phyloP scores from a whole-genome alignment of 2,888 invertebrate genomes.

The Craniophora ligustri region DNA sequence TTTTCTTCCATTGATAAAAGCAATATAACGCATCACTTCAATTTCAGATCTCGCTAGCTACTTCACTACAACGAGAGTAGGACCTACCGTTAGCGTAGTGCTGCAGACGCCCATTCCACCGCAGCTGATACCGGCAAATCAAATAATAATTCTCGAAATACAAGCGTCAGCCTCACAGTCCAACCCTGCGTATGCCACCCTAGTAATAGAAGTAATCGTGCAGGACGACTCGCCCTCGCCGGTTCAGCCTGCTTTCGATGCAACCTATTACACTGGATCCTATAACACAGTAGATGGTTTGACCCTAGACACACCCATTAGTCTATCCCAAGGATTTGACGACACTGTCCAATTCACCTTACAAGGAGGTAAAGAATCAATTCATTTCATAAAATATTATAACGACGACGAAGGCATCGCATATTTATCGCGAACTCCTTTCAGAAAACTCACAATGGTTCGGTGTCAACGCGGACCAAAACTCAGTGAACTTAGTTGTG shows the following conservation, averaged over 20 bases:
- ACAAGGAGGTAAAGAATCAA: constrained; percentile 52
- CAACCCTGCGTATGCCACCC: constrained; percentile 1
- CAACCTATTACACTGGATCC: constrained; percentile 57
- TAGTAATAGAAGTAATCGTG: constrained; percentile 43
- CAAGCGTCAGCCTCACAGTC: constrained; percentile 45
- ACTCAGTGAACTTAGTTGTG: constrained; percentile 20
- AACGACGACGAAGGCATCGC: not conserved
- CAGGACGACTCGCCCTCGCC: constrained; percentile 8
- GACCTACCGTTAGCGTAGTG: constrained; percentile 32
- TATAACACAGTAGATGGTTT: constrained; percentile 43
- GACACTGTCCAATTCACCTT: constrained; percentile 52
- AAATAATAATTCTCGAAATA: constrained; percentile 48
- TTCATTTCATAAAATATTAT: too few relatives aligned
- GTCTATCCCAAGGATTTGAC: constrained; percentile 50
- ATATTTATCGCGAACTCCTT: not conserved
- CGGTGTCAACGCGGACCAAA: constrained; percentile 1
- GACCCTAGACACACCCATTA: constrained; percentile 37
- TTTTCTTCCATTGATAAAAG: not conserved
- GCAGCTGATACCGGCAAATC: constrained; percentile 38
- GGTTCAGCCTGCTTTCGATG: constrained; percentile 24
- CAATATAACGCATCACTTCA: not conserved
- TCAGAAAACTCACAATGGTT: constrained; percentile 31
- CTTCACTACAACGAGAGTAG: constrained; percentile 32
- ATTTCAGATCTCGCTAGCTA: constrained; percentile 43
- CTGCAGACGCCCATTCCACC: constrained; percentile 45